Percentiles rank a stretch among this genome's conserved stretches.
These are phyloP conservation scores for Xestia c-nigrum DNA, from an alignment of 2,888 invertebrate genomes.

Conservation along the genomic window DNA sequence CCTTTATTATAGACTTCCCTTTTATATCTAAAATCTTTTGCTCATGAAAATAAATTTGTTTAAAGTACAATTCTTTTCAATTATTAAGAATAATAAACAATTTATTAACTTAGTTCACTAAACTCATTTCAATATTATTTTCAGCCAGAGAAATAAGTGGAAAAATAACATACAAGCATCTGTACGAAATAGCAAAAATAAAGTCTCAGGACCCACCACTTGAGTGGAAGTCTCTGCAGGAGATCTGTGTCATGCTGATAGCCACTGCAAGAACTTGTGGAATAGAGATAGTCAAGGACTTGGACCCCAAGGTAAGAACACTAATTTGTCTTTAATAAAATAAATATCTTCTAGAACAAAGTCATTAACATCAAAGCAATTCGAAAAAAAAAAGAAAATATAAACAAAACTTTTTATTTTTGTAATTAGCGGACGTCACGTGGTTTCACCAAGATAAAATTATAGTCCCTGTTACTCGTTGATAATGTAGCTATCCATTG, in stretches of 20 bases:
- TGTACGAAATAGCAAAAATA: constrained; percentile 99
- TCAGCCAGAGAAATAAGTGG: constrained; percentile 95
- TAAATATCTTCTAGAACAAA: background rate
- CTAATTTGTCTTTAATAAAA: background rate
- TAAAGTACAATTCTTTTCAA: background rate
- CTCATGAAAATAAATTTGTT: background rate
- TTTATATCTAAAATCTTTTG: background rate
- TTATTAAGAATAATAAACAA: background rate
- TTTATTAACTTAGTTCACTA: background rate
- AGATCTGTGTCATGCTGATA: constrained; percentile 95
- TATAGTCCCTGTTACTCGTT: too few species aligned
- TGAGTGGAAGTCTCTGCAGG: constrained; percentile 91
- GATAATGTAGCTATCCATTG: too few species aligned
- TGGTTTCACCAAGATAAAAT: too few species aligned
- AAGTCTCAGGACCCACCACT: constrained; percentile 96
- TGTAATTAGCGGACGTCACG: too few species aligned
- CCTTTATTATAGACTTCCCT: background rate
- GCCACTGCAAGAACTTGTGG: constrained; percentile 95
- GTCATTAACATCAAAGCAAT: too few species aligned
- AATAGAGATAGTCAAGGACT: constrained; percentile 94
- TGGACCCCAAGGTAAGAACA: constrained; percentile 92
- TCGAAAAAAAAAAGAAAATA: too few species aligned
- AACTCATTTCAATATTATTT: constrained; percentile 57
- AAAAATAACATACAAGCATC: constrained; percentile 97
- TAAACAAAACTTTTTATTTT: too few species aligned